A percentile compares a stretch with the other conserved stretches of the same genome.
Evolutionary conservation across 2,888 invertebrate genomes (phyloP).

Genomic region (Copidosoma aretas): DNA sequence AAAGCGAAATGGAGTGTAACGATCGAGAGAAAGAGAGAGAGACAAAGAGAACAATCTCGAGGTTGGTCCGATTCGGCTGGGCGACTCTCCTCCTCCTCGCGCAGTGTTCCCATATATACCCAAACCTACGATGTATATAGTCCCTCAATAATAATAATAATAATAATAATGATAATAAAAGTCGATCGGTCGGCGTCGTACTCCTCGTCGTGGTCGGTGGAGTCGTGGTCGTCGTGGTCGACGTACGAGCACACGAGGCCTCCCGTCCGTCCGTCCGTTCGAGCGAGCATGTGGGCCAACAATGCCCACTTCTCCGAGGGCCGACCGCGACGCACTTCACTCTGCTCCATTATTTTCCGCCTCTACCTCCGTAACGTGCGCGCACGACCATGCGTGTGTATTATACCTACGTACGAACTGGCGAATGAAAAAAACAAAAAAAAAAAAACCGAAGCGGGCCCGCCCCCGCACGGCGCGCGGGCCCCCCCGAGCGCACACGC

Average conservation of each 20-base stretch:
- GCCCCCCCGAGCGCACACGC: no score
- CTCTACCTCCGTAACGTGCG: background rate
- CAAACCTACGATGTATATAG: background rate
- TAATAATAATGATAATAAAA: constrained; percentile 45
- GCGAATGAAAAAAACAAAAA: no score
- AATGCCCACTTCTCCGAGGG: constrained; percentile 58
- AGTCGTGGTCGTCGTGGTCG: no score
- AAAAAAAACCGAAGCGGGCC: no score
- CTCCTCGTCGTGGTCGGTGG: no score
- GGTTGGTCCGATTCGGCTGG: no score
- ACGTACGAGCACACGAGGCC: no score
- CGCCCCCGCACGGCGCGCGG: no score
- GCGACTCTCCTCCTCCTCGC: no score
- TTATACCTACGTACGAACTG: no score
- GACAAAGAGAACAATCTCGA: no score
- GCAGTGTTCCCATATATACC: constrained; percentile 14
- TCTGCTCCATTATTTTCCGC: constrained; percentile 55
- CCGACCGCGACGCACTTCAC: constrained; percentile 59
- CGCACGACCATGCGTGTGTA: background rate
- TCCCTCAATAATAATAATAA: constrained; percentile 22
- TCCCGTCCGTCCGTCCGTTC: constrained; percentile 50
- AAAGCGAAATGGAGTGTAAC: constrained; percentile 38
- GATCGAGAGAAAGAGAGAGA: constrained; percentile 9
- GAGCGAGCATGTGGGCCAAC: constrained; percentile 62
- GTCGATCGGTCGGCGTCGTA: constrained; percentile 52